Conservation (phyloP, 2,888 invertebrate species). For the Zhengitettix transpicula region DNA sequence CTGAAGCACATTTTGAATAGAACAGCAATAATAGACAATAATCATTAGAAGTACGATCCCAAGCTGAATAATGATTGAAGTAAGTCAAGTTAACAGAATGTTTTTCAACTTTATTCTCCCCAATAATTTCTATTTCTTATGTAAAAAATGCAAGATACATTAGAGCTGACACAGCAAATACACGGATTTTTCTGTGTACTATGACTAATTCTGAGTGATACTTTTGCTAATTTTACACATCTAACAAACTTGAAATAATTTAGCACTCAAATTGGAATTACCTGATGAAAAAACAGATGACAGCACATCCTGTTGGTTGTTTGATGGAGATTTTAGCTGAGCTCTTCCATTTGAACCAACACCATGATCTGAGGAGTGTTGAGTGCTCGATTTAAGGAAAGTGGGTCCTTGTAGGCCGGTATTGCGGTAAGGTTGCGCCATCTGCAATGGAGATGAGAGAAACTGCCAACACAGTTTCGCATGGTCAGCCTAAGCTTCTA, state of each 20-base stretch:
- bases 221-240: background rate
- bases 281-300: constrained; percentile 15
- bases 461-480: constrained; percentile 15
- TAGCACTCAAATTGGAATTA: background rate
- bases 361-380: constrained; percentile 29
- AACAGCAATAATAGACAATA: no score
- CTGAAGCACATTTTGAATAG: no score
- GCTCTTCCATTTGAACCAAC: constrained; percentile 11
- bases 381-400: constrained; percentile 28
- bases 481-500: constrained; percentile 8
- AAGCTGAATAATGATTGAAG: no score
- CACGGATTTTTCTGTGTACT: background rate
- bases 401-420: constrained; percentile 18
- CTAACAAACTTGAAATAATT: background rate
- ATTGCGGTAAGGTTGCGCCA: constrained; percentile 22
- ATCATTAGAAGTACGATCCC: no score
- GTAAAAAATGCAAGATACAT: no score
- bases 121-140: no score
- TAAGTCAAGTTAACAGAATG: no score
- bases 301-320: constrained; percentile 15
- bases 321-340: constrained; percentile 14
- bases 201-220: background rate
- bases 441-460: constrained; percentile 24
- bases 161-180: no score
- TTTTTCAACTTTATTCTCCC: no score